Evolutionary conservation across 2,797 vertebrate genomes (phyloP).

Genomic region (Sebastes melanostomus): DNA sequence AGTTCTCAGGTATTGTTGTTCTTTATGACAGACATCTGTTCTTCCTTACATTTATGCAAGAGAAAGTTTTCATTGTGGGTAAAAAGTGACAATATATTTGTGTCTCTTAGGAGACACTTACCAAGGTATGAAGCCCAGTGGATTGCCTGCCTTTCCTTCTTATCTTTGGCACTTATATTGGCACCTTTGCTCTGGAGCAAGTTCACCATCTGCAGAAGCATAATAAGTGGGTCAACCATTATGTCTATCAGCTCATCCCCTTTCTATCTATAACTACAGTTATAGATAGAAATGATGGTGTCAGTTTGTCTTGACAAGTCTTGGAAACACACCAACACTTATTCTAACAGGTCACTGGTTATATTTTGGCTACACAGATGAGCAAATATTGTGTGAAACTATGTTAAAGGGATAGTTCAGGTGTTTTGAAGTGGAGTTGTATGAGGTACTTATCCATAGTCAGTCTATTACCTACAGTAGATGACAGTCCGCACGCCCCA

Average conservation of each 20-base stretch:
- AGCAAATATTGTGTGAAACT: not conserved
- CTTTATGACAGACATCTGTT: not conserved
- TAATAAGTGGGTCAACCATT: not conserved
- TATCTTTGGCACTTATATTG: conserved; percentile 89
- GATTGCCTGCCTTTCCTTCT: conserved; percentile 92
- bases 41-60: not conserved
- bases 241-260: not conserved
- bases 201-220: conserved; percentile 87
- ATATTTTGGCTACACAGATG: not conserved
- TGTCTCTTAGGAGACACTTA: conserved; percentile 54
- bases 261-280: not conserved
- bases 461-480: too few relatives aligned
- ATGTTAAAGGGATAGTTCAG: not conserved
- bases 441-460: too few relatives aligned
- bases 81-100: not conserved
- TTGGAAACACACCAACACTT: not conserved
- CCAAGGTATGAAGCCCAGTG: conserved; percentile 95
- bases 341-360: not conserved
- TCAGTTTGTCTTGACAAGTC: not conserved
- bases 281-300: not conserved
- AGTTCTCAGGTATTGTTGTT: not conserved
- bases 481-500: too few relatives aligned
- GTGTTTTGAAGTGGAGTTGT: too few relatives aligned
- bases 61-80: not conserved
- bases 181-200: conserved; percentile 93